Evolutionary conservation across 2,113 vertebrate species (phyloP).

Genomic region (Hypomesus transpacificus): DNA sequence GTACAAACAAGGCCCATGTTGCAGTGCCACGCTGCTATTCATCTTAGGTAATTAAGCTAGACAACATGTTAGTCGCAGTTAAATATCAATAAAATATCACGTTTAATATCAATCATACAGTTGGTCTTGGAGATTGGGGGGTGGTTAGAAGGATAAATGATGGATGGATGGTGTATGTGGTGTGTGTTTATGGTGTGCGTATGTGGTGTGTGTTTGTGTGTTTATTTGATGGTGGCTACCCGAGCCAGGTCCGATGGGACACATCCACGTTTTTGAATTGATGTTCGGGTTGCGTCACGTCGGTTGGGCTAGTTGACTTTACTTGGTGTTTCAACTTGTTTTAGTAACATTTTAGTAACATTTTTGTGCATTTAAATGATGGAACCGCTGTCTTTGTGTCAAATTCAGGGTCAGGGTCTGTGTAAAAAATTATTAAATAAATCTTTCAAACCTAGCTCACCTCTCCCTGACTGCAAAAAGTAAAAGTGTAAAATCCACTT

Average conservation of each 20-base stretch:
- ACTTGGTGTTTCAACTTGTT: too few relatives aligned
- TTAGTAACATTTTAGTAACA: too few relatives aligned
- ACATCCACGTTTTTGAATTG: too few relatives aligned
- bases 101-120: conserved; percentile 61
- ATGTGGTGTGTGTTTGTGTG: conserved; percentile 24
- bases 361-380: too few relatives aligned
- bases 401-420: not conserved
- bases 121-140: conserved; percentile 40
- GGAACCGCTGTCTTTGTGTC: too few relatives aligned
- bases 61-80: conserved; percentile 66
- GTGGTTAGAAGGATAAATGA: conserved; percentile 40
- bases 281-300: too few relatives aligned
- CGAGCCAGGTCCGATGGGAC: too few relatives aligned
- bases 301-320: too few relatives aligned
- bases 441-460: conserved; percentile 12
- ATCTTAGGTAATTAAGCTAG: conserved; percentile 66
- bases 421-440: conserved; percentile 2
- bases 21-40: conserved; percentile 44
- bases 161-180: conserved; percentile 39
- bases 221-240: not conserved
- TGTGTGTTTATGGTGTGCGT: conserved; percentile 12
- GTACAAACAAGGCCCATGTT: conserved; percentile 51
- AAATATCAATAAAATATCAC: too few relatives aligned
- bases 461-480: not conserved
- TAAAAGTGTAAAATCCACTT: not conserved